Base-by-base conservation (phyloP, 23 tunicate genomes). In the Trididemnum nubilum region DNA sequence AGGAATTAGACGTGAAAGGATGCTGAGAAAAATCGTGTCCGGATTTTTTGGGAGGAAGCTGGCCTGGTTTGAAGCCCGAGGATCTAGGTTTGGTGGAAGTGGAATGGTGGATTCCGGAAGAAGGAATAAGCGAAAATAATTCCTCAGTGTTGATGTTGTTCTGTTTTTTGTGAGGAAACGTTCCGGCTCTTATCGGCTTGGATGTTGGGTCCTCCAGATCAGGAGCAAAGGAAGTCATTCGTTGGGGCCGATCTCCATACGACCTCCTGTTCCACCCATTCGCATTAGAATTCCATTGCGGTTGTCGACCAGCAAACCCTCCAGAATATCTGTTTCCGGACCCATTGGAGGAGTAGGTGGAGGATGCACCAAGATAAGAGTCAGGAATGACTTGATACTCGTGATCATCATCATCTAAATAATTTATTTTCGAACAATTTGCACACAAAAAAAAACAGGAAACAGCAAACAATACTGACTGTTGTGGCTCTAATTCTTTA, bases 331-430 rank as follows among this genome's bases (percentile, higher is more conserved):
- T n/a, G n/a, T n/a, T n/a, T n/a, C 85, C 85, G 4, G 83, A 72
- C 22, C 54, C 15, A 9, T 15, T 44, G 54, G 15, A 44, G 54
- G 12, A 44, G 54, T 7, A 44, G 54, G 54, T 9, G 9, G 12
- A 44, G 15, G 54, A 44, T 9, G 54, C 15, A 7, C 54, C 12
- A 7, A 7, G 9, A 44, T 15, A 7, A 15, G 54, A n/a, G 15
- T 44, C 54, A 44, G 15, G 54, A 25, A 93, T 93, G 28, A 84
- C 89, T 66, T 93, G 98, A 81, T 93, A 93, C 51, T 93, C 98
- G 87, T 93, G 98, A 57, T 92, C 97, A 2, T 92, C 97, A 28
- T 83, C 92, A 51, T 83, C 88, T 58, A 18, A 15, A 44, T n/a
- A n/a, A n/a, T n/a, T n/a, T n/a, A n/a, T n/a, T n/a, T n/a, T n/a